Percentiles rank a stretch among this genome's conserved stretches.
phyloP scores from a whole-genome alignment of 2,113 vertebrate species.

The Nesogale talazaci region DNA sequence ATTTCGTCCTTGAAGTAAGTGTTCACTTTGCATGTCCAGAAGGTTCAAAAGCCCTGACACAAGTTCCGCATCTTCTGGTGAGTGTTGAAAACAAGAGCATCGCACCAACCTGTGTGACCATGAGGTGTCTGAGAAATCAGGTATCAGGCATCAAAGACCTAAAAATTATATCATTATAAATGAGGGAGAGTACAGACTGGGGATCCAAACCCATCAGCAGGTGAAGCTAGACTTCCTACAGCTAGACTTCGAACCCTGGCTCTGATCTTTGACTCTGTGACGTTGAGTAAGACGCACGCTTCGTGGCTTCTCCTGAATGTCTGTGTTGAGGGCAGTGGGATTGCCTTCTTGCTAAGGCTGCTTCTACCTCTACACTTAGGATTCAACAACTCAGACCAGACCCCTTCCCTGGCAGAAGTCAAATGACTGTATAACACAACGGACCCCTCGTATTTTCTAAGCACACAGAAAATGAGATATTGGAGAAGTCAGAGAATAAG shows the following conservation, averaged over 20 bases:
- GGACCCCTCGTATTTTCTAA: background rate
- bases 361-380: background rate
- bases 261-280: background rate
- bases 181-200: too few relatives aligned
- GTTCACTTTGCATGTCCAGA: background rate
- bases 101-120: too few relatives aligned
- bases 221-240: background rate
- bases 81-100: background rate
- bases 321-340: background rate
- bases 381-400: background rate
- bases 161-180: too few relatives aligned
- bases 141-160: too few relatives aligned
- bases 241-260: background rate
- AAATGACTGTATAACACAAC: background rate
- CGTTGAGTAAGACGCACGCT: background rate
- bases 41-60: background rate
- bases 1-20: background rate
- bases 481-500: background rate
- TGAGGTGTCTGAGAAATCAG: too few relatives aligned
- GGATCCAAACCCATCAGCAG: too few relatives aligned
- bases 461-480: background rate
- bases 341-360: background rate
- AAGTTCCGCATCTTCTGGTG: background rate
- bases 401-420: constrained; percentile 6
- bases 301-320: background rate